A percentile compares a stretch with the other conserved stretches of the same genome.
Conservation (phyloP, 2,888 invertebrate genomes). For the Acronicta psi region DNA sequence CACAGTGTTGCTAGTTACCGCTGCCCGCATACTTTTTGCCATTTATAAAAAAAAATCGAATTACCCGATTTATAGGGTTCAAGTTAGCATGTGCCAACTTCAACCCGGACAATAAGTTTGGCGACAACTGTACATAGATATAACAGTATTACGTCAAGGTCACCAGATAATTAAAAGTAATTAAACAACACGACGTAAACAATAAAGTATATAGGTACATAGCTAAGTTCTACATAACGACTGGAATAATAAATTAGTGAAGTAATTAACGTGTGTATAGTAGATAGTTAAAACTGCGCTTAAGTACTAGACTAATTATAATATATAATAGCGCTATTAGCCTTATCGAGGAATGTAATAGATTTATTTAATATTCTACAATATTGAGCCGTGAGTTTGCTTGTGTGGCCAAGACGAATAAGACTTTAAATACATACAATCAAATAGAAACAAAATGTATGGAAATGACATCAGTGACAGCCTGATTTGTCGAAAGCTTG, state of each 20-base stretch:
- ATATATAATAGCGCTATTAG: conserved; percentile 55
- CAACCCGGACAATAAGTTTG: too few relatives aligned
- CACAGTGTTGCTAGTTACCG: too few relatives aligned
- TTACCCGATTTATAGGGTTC: too few relatives aligned
- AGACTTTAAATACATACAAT: too few relatives aligned
- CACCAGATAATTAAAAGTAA: conserved; percentile 20
- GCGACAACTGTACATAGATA: too few relatives aligned
- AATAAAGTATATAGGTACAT: conserved; percentile 17
- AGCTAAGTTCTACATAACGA: conserved; percentile 25
- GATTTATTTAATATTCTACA: conserved; percentile 17
- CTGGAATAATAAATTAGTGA: conserved; percentile 40
- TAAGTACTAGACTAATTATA: conserved; percentile 43
- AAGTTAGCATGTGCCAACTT: too few relatives aligned
- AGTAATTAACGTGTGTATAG: conserved; percentile 28
- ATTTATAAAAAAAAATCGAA: too few relatives aligned
- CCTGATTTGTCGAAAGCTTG: too few relatives aligned
- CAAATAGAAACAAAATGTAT: too few relatives aligned
- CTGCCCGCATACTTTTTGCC: too few relatives aligned
- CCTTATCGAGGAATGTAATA: conserved; percentile 42
- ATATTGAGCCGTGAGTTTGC: not conserved
- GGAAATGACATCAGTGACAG: too few relatives aligned
- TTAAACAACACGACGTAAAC: conserved; percentile 30
- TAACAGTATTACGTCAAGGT: not conserved
- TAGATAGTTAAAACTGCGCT: conserved; percentile 31
- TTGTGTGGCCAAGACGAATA: too few relatives aligned